Percentiles rank a stretch among this genome's conserved stretches.
These are phyloP conservation scores for Chelonus insularis DNA, from an alignment of 1,140 invertebrate genomes.

Conservation along the genomic window DNA sequence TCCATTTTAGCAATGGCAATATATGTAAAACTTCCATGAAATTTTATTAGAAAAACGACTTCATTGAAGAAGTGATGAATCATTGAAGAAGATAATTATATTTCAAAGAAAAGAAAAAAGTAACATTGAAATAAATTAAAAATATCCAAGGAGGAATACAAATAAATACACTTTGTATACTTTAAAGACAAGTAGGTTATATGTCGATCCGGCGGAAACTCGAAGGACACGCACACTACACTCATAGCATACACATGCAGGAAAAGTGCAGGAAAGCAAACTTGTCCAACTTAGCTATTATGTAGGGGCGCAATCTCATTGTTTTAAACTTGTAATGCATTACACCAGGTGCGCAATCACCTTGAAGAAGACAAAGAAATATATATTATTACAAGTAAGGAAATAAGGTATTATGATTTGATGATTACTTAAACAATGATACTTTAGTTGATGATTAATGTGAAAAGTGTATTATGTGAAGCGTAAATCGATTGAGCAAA, in stretches of 20 bases:
- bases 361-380: not conserved
- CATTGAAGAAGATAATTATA: no score
- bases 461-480: no score
- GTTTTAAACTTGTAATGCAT: constrained; percentile 27
- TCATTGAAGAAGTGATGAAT: no score
- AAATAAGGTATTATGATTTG: not conserved
- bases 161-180: no score
- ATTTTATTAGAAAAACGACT: no score
- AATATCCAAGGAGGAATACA: no score
- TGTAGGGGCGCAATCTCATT: constrained; percentile 38
- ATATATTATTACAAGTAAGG: not conserved
- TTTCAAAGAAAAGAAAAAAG: no score
- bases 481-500: no score
- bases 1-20: no score
- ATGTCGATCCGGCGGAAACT: constrained; percentile 9
- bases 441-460: no score
- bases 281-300: constrained; percentile 34
- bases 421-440: no score
- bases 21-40: no score
- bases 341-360: constrained; percentile 27
- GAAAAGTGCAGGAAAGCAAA: constrained; percentile 32
- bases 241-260: not conserved
- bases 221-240: not conserved
- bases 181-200: constrained; percentile 30
- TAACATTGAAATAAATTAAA: not conserved